Base-by-base conservation (phyloP, 2,888 invertebrate species). In the Sepiola atlantica region DNA sequence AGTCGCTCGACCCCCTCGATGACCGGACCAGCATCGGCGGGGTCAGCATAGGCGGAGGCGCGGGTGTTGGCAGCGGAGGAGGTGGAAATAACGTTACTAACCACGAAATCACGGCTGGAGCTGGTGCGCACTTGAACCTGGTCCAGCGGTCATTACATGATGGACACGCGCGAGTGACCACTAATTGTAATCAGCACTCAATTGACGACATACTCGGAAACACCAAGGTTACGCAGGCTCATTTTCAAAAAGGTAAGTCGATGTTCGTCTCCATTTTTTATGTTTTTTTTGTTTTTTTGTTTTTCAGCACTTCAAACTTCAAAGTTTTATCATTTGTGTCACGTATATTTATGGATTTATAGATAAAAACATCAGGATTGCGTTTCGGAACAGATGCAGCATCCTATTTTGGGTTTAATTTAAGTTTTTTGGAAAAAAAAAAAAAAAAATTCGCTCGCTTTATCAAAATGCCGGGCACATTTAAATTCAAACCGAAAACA, bases 201-300 rank as follows among this genome's bases (percentile, higher is more conserved):
- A 92, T 92, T 45, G 92, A 92, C 54, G 92, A 92, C n/a, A 92
- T 92, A n/a, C 55, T 92, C 54, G 92, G 92, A 45, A 92, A 92
- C 92, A 92, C 92, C 45, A 92, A 92, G 28, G 92, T 92, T 45
- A 92, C 92, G 0, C 18, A 92, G 18, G 24, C 24, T n/a, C 92
- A 92, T 4, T 54, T 54, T 14, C 45, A 92, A 24, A 92, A 92
- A 55, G 92, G 92, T 92, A 92, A 92, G 92, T 92, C 12, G 24
- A 91, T 3, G 6, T 24, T 91, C 20, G 28, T 91, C 21, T 45
- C 35, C 21, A 0, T 91, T 12, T 12, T 35, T 6, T 45, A 6
- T 10, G 2, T 24, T 77, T 28, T 21, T 91, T 21, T 91, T 77
- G 8, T 20, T 77, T 28, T 28, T 61, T 24, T n/a, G 21, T 0